Conservation (phyloP, 2,888 invertebrate species). For the Leptopilina myrica region DNA sequence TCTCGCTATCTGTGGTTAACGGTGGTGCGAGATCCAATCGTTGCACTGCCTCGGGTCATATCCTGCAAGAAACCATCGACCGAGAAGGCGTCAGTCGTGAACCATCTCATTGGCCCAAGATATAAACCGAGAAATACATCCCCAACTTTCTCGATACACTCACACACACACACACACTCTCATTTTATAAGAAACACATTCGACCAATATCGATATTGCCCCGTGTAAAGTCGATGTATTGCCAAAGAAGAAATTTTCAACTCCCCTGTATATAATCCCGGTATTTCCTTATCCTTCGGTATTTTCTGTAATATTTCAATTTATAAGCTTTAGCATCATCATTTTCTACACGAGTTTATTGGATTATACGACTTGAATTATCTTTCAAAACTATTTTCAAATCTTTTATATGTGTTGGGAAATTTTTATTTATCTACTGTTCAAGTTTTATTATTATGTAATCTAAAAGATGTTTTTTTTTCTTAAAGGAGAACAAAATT, state of each 20-base stretch:
- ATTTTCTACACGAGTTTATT: conserved; percentile 12
- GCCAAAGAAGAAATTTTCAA: conserved; percentile 17
- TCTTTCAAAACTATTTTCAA: not conserved
- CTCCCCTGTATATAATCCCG: conserved; percentile 24
- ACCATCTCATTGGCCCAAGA: conserved; percentile 63
- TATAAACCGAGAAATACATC: conserved; percentile 40
- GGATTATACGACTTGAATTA: conserved; percentile 5
- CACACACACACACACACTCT: not conserved
- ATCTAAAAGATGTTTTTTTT: too few relatives aligned
- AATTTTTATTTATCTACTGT: not conserved
- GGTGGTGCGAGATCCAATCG: conserved; percentile 65
- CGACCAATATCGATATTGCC: conserved; percentile 18
- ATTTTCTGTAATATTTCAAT: conserved; percentile 39
- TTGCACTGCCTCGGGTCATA: conserved; percentile 60
- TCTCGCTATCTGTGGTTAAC: conserved; percentile 57
- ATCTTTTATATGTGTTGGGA: not conserved
- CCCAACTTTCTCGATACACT: conserved; percentile 5
- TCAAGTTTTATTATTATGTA: too few relatives aligned
- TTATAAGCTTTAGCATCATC: conserved; percentile 33
- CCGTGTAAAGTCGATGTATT: conserved; percentile 38
- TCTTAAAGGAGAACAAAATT: too few relatives aligned
- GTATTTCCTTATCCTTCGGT: conserved; percentile 30
- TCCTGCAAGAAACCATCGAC: conserved; percentile 55
- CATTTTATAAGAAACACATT: not conserved
- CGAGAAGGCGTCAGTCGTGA: conserved; percentile 62